Base-by-base conservation (phyloP, 2,888 invertebrate species). In the Sinohyriopsis cumingii region DNA sequence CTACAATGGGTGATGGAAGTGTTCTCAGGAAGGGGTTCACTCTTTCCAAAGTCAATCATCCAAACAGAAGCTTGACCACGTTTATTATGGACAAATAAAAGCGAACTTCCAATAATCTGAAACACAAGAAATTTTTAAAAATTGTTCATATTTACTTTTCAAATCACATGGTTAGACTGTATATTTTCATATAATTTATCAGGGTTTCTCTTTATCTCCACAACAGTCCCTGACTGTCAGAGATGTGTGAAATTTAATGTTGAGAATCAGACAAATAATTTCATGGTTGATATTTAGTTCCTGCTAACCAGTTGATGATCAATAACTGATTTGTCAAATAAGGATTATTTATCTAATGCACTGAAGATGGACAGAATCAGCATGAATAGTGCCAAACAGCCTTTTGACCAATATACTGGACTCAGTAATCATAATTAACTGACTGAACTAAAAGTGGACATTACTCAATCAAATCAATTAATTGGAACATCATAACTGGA, bases 1-100 rank as follows among this genome's bases (percentile, higher is more conserved):
- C 94, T 93, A 75, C 93, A 93, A 90, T 98, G 98, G 84, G 94
- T 93, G 71, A 97, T 95, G 90, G 73, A 91, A 73, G 94, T 91
- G 75, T 94, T 93, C 1, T 93, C 92, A n/a, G 88, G 86, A 22
- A 89, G 79, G 7, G 84, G 85, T 57, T 83, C 83, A 5, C 89
- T 89, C 73, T 90, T 90, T 7, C 89, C 90, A 78, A 90, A 90
- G 82, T 90, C 90, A 59, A 90, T 90, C 87, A 90, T 88, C 89
- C 89, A 90, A 22, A 89, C 81, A 68, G 82, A 84, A 2, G 87
- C 89, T 55, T 83, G 76, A 3, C 79, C 84, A 15, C 75, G 71
- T 45, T 78, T 74, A 77, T 90, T 89, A 74, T 90, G 90, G 5
- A 90, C 89, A 78, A 90, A 90, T 65, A 90, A 77, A 33, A 90